Evolutionary conservation across 2,888 invertebrate species (phyloP), one percentile per base, ranked within the genome.

Genomic region (Eupithecia tripunctaria): DNA sequence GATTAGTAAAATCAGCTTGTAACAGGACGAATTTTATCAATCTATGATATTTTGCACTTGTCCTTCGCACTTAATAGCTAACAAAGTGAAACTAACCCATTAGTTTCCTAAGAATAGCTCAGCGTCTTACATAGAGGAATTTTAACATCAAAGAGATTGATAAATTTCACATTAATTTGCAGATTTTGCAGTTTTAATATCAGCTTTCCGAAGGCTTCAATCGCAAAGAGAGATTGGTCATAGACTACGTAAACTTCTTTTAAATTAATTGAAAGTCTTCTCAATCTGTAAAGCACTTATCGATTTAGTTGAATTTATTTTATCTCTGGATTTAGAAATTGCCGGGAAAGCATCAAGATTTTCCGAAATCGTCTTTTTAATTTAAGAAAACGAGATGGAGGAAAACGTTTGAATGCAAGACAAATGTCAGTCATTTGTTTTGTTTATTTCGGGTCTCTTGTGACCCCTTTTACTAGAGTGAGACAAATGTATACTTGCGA

Each of bases 211-310:
- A 56, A 12, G 14, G 25, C 68, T 64, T 43, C 67, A 74, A 64
- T 78, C 80, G 56, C 25, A 88, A 90, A 88, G 92, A 93, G 91
- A 85, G 89, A 93, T 92, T 90, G 80, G 75, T 73, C 67, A 74
- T 71, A 77, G 74, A 75, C 74, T 72, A 64, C 70, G 66, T 63
- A 69, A 72, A 68, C 72, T 74, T 72, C 77, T 79, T 73, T 38
- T 65, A 63, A 81, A 80, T 83, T 83, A 83, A 83, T 84, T 84
- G 80, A 82, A 82, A 83, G 84, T 82, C 78, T 67, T 67, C 27
- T 32, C 76, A 81, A 78, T 72, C 73, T 63, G 66, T 21, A 14
- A 21, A 38, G 38, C 38, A 64, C 36, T 38, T 32, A 64, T 36
- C 36, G 38, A 14, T 21, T 38, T 2, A 38, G 15, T 63, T 2